Evolutionary conservation across 2,797 vertebrate genomes (phyloP).

Genomic region (Erpetoichthys calabaricus): DNA sequence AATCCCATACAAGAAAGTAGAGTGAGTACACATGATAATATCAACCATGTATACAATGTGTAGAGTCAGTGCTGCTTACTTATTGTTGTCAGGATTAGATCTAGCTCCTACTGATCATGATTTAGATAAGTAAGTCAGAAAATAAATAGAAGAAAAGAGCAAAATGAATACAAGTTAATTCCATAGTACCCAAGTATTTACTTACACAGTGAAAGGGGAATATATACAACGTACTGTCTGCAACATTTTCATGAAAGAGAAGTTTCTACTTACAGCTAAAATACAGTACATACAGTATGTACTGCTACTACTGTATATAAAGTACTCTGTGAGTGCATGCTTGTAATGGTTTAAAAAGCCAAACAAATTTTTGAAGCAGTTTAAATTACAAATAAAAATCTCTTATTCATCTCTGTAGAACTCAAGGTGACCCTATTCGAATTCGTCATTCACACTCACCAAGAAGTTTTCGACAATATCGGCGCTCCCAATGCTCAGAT

Average conservation of each 20-base stretch:
- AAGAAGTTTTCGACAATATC: conserved; percentile 65
- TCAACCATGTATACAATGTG: neutral
- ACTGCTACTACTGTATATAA: neutral
- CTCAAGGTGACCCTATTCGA: conserved; percentile 67
- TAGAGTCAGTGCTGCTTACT: neutral
- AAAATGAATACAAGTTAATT: neutral
- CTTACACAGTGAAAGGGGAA: too few relatives aligned
- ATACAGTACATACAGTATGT: neutral
- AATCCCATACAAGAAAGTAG: conserved; percentile 78
- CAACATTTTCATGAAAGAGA: neutral
- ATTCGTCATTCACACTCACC: conserved; percentile 74
- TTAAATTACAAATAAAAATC: neutral
- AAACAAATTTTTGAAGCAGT: neutral
- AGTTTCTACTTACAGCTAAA: neutral
- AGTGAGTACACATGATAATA: conserved; percentile 43
- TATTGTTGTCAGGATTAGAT: neutral
- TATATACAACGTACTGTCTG: too few relatives aligned
- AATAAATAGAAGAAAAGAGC: neutral
- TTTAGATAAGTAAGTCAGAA: neutral
- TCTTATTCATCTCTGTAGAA: conserved; percentile 35
- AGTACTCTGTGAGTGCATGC: neutral
- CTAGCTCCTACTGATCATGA: conserved; percentile 1
- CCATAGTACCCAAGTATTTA: too few relatives aligned
- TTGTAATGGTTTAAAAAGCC: neutral
- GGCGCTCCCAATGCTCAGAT: conserved; percentile 70